Conservation (phyloP, 2,888 invertebrate species). For the Chymomyza fuscimana region DNA sequence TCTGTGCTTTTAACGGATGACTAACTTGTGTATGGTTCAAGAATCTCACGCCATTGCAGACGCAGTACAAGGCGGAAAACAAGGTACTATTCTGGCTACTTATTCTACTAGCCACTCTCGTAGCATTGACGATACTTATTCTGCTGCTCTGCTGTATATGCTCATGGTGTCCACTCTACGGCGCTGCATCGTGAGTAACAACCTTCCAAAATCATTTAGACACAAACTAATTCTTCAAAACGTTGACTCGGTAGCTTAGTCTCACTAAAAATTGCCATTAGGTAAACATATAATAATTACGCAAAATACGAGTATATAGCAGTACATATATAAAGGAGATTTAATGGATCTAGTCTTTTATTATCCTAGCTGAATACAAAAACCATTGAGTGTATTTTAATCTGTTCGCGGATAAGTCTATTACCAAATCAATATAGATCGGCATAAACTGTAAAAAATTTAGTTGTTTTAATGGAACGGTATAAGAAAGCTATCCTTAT, state of each 20-base stretch:
- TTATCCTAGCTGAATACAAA: too few relatives aligned
- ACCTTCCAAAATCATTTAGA: not conserved
- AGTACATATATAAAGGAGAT: too few relatives aligned
- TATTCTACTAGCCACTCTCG: conserved; percentile 87
- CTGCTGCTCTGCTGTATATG: conserved; percentile 91
- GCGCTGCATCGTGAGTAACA: conserved; percentile 84
- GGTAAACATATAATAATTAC: too few relatives aligned
- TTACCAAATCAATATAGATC: too few relatives aligned
- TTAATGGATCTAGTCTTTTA: too few relatives aligned
- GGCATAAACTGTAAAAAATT: too few relatives aligned
- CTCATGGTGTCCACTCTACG: conserved; percentile 91
- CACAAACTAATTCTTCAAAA: not conserved
- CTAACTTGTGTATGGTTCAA: conserved; percentile 17
- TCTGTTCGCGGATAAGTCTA: too few relatives aligned
- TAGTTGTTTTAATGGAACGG: too few relatives aligned
- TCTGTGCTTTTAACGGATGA: not conserved
- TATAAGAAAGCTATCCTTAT: too few relatives aligned
- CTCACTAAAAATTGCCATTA: conserved; percentile 16
- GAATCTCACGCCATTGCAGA: conserved; percentile 81
- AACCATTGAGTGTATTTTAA: too few relatives aligned
- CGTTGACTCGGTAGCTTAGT: conserved; percentile 52
- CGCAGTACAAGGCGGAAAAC: conserved; percentile 86
- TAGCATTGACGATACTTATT: conserved; percentile 86
- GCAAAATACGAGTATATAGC: too few relatives aligned
- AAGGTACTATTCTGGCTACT: conserved; percentile 88